Evolutionary conservation across 2,113 vertebrate species (phyloP).

Genomic region (Cyprinodon variegatus): DNA sequence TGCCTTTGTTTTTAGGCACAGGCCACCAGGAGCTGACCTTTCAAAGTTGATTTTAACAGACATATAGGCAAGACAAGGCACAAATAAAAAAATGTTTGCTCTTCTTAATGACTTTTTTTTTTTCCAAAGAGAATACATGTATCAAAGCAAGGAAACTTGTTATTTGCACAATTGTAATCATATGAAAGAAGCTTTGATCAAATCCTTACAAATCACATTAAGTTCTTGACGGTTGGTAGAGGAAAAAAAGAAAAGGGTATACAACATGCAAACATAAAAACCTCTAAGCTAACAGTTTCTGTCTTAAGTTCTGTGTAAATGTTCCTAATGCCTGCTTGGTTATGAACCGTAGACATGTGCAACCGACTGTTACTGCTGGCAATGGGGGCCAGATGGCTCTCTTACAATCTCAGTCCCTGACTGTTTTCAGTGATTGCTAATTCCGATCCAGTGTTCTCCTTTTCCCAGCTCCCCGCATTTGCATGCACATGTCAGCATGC

Average conservation of each 20-base stretch:
- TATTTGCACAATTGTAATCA: slow-evolving; percentile 7
- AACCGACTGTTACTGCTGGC: slow-evolving; percentile 7
- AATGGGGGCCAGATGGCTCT: slow-evolving; percentile 6
- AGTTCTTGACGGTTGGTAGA: not conserved
- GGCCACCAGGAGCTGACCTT: not conserved
- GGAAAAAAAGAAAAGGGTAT: slow-evolving; percentile 23
- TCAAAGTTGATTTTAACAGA: not conserved
- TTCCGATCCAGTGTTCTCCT: slow-evolving; percentile 31
- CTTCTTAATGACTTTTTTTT: not conserved
- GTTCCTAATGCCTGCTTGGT: not conserved
- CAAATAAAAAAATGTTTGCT: not conserved
- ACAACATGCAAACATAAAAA: slow-evolving; percentile 6
- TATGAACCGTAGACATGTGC: slow-evolving; percentile 16
- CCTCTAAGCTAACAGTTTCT: not conserved
- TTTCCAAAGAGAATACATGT: slow-evolving; percentile 36
- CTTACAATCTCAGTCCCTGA: slow-evolving; percentile 29
- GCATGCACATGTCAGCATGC: slow-evolving; percentile 47
- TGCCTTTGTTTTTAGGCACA: not conserved
- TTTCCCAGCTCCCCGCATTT: slow-evolving; percentile 37
- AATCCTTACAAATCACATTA: slow-evolving; percentile 9
- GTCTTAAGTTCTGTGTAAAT: not conserved
- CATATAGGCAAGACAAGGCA: not conserved
- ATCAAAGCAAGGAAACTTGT: slow-evolving; percentile 45
- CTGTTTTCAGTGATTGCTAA: slow-evolving; percentile 22
- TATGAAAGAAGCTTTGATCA: slow-evolving; percentile 1